A percentile compares a stretch with the other conserved stretches of the same genome.
Conservation (phyloP, 2,888 invertebrate species). For the Cataglyphis albicans region DNA sequence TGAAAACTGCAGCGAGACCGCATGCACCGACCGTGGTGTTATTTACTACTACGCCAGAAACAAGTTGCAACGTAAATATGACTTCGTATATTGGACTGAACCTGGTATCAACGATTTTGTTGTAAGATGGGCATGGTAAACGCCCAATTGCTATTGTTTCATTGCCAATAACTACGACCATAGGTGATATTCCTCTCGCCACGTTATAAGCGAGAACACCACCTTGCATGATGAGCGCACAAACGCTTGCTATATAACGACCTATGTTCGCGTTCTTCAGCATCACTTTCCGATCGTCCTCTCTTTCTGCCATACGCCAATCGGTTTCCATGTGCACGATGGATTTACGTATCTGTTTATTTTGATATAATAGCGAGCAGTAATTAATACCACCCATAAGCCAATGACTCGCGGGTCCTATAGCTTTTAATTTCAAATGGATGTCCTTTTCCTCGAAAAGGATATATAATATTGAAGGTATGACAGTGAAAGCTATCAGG, state of each 20-base stretch:
- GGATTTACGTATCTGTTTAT: slow-evolving; percentile 58
- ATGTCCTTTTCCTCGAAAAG: slow-evolving; percentile 69
- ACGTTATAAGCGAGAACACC: slow-evolving; percentile 38
- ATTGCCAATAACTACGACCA: no score
- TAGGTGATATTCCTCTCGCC: no score
- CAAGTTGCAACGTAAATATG: no score
- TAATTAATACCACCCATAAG: slow-evolving; percentile 77
- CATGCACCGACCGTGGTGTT: no score
- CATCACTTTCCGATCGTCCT: slow-evolving; percentile 65
- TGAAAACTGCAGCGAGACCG: no score
- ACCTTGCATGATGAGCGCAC: slow-evolving; percentile 69
- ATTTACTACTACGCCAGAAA: no score
- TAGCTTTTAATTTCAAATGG: slow-evolving; percentile 62
- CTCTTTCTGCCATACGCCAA: slow-evolving; percentile 53
- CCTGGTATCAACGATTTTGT: no score
- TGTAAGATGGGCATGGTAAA: no score
- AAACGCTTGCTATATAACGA: slow-evolving; percentile 52
- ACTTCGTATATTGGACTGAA: no score
- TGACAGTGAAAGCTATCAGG: slow-evolving; percentile 60
- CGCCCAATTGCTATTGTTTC: no score
- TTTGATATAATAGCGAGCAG: slow-evolving; percentile 60
- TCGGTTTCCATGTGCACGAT: slow-evolving; percentile 67
- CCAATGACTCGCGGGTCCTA: slow-evolving; percentile 72
- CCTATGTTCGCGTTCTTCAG: slow-evolving; percentile 58
- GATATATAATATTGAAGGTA: slow-evolving; percentile 64